phyloP scores from a whole-genome alignment of 2,797 vertebrate species.

The Eremophila alpestris region DNA sequence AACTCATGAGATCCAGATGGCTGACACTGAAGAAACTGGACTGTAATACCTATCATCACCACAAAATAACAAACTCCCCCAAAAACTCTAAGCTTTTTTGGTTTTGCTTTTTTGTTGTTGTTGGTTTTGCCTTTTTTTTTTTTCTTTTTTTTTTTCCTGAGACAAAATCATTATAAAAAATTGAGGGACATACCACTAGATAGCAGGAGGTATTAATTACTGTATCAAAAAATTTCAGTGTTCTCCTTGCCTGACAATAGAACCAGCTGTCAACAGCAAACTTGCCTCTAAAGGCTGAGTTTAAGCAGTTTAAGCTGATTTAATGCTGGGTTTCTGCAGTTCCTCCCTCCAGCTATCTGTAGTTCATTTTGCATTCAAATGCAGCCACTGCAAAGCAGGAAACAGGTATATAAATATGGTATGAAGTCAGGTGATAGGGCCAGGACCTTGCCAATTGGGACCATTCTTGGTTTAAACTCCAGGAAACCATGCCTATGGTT shows the following conservation, averaged over 20 bases:
- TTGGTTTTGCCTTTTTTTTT: too few species aligned
- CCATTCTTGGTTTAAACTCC: background rate
- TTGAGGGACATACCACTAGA: background rate
- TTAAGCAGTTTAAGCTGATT: background rate
- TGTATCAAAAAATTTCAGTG: background rate
- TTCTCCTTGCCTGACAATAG: background rate
- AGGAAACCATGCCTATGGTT: background rate
- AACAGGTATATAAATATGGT: background rate
- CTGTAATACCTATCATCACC: background rate
- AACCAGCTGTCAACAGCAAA: background rate
- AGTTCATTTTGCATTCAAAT: background rate
- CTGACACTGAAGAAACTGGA: background rate
- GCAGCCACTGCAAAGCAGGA: background rate
- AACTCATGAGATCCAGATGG: background rate
- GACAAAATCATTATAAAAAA: background rate
- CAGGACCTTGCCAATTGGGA: background rate
- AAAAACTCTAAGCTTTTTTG: background rate
- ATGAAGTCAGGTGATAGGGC: accelerated
- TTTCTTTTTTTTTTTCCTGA: background rate
- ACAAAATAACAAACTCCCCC: background rate
- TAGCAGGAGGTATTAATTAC: background rate
- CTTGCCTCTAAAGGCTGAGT: background rate
- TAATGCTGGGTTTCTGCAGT: background rate
- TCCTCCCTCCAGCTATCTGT: background rate
- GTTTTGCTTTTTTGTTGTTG: too few species aligned